Conservation (phyloP, 2,113 vertebrate genomes). For the Cyrtonyx montezumae region DNA sequence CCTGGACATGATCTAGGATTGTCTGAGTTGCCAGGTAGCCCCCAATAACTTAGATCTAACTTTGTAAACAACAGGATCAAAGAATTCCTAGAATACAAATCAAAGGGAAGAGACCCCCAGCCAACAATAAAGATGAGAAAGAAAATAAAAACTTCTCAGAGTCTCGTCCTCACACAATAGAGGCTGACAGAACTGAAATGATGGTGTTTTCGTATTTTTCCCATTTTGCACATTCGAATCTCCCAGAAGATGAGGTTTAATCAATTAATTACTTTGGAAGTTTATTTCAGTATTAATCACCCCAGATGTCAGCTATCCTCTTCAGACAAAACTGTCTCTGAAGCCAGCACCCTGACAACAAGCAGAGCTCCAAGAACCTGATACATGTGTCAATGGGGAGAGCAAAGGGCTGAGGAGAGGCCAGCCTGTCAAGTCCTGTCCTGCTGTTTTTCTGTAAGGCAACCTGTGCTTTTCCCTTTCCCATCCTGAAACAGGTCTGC, state of each 20-base stretch:
- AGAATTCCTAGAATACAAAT: neutral
- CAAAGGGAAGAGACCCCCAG: neutral
- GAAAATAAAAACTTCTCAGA: neutral
- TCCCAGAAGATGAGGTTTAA: neutral
- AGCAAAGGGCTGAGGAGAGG: neutral
- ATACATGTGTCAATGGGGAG: neutral
- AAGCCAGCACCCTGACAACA: neutral
- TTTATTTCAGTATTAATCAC: neutral
- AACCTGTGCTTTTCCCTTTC: neutral
- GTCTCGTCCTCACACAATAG: neutral
- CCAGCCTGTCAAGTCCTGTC: accelerated
- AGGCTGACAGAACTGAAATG: neutral
- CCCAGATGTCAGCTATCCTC: neutral
- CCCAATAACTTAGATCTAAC: neutral
- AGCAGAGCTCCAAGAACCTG: accelerated
- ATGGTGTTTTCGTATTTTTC: accelerated
- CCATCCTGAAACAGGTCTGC: neutral
- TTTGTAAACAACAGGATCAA: neutral
- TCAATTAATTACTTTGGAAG: neutral
- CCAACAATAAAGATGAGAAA: neutral
- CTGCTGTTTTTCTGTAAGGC: neutral
- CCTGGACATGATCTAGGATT: neutral
- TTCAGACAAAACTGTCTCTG: neutral
- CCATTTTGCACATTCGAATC: neutral
- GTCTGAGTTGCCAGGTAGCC: neutral